Base-by-base conservation (phyloP, 1,140 invertebrate species). In the Cydia fagiglandana region DNA sequence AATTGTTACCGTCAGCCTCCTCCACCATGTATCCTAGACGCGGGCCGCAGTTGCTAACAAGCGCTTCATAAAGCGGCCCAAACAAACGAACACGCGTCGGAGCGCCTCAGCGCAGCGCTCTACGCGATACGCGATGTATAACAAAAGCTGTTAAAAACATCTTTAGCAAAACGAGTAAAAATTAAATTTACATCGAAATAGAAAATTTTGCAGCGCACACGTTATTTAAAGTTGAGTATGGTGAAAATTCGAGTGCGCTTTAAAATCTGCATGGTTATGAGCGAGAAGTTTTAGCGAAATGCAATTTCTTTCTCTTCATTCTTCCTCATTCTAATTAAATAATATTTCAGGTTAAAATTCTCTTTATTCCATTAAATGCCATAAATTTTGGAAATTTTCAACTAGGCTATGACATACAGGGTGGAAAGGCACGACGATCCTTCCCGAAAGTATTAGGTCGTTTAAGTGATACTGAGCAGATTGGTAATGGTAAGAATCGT, bases 21-120 rank as follows among this genome's bases (percentile, higher is more conserved):
- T 70, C 66, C 66, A 70, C 28, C n/a, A 12, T 10, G 34, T 17
- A 70, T 70, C 6, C 30, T 70, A 70, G 34, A 6, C 34, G 2
- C 2, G 15, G 66, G 38, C n/a, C 38, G 66, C 34, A 15, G 64
- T 68, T 70, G 4, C 38, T 70, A 70, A 70, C 66, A 70, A 70
- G 66, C 30, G 66, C 66, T 70, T 70, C 30, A 70, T 70, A 70
- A 70, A 45, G 66, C 66, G 66, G 56, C 66, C 66, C 66, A 70
- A 38, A 70, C 66, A 70, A 70, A 70, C 56, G 34, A 70, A n/a
- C 66, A 38, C 28, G 17, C 64, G 13, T 6, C 64, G 64, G 20
- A 30, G 20, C 56, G n/a, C 24, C 64, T 28, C 5, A 12, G 28
- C 64, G 4, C 12, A 12, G 15, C 66, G 64, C 64, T 15, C 64